Evolutionary conservation across 2,888 invertebrate species (phyloP), one percentile per base, ranked within the genome.

Genomic region (Gastrophysa polygoni): DNA sequence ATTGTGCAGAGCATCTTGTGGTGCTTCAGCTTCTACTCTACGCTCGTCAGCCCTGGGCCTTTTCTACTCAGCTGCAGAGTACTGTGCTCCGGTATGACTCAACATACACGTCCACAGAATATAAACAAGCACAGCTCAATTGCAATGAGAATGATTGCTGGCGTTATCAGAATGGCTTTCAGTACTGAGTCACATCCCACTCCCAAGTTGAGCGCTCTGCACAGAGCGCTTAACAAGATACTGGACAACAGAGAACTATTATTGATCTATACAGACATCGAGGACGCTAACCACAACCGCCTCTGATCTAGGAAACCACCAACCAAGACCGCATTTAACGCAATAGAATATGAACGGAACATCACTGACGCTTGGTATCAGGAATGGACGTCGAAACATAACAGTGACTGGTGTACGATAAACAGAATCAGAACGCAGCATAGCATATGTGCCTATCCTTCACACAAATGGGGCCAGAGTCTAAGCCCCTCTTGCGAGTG

Each of bases 91-190:
- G 11, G 32, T 57, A 2, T 57, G 56, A 47, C 29, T 47, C 6
- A 57, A 57, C 28, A 57, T n/a, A n/a, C n/a, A n/a, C n/a, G 32
- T 10, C 7, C 47, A 14, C n/a, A 46, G 7, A 56, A 56, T 24
- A 46, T 16, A 28, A 24, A 56, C n/a, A n/a, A n/a, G 56, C 28
- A 14, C 56, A 46, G 24, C 46, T 56, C 14, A 2, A 32, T 8
- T 10, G 16, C 48, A 3, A 48, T 48, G 49, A 20, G 48, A 29
- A 60, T 59, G n/a, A n/a, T n/a, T n/a, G 44, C 61, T 58, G 57
- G 43, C 17, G 44, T 50, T 3, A 58, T 61, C 11, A 1, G 21
- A 55, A 16, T 59, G 47, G 54, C 49, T 49, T 14, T 14, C 24
- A 49, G 24, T 32, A 32, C 32, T 32, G 32, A 32, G 32, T 32